Base-by-base conservation (phyloP, 2,888 invertebrate genomes). In the Cistogaster globosa region DNA sequence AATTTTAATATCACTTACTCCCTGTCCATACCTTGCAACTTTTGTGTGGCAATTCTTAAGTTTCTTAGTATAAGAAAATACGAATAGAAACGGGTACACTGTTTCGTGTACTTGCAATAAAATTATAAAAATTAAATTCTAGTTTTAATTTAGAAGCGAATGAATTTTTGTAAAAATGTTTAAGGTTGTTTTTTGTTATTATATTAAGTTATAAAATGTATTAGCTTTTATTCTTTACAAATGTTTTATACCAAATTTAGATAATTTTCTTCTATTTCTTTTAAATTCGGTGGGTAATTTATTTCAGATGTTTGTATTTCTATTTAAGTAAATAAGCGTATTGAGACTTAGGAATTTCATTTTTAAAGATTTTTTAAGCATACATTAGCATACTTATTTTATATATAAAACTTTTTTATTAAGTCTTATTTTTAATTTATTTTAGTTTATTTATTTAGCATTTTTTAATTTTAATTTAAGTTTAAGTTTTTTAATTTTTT, bases 221-320 rank as follows among this genome's bases (percentile, higher is more conserved):
- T 32, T 32, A 32, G 32, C 12, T 12, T 42, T 42, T 12, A 42
- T 42, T 42, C 7, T 12, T 42, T 2, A 42, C 42, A 12, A 38
- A 1, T 38, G 45, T 48, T 48, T 48, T 48, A 42, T 51, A 38
- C 67, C 6, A 26, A 14, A 18, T 65, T 65, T 60, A 42, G 32
- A 48, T 20, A 22, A 18, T 45, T 57, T 5, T 18, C 51, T 0
- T 9, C 5, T 26, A 45, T 72, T 72, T 51, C 32, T 7, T 6
- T 72, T 86, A 86, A 86, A 83, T 86, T 86, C 86, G 86, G 86
- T 86, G 86, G 86, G 86, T 62, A 68, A 60, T 57, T 78, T 72
- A 9, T 72, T 48, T 48, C 18, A 22, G 14, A 20, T 14, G 65
- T 67, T 86, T 71, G 20, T 72, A 55, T 83, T 62, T 76, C 1